phyloP scores from a whole-genome alignment of 2,113 vertebrate genomes.

The Sebastes fasciatus region DNA sequence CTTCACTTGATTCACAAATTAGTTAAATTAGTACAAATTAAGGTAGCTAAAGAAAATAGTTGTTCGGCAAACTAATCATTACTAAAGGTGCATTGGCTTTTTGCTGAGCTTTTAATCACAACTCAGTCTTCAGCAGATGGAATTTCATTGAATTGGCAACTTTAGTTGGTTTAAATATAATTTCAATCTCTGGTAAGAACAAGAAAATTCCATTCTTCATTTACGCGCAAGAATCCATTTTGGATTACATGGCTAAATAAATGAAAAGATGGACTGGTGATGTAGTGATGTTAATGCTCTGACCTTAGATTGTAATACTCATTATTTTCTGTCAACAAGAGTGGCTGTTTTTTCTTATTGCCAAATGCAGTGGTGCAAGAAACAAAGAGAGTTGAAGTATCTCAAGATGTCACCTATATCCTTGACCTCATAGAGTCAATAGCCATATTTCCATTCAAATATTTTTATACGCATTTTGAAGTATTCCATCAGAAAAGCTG shows the following conservation, averaged over 20 bases:
- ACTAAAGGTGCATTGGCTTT: too few relatives aligned
- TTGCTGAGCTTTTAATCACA: too few relatives aligned
- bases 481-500: too few relatives aligned
- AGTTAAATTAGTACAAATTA: too few relatives aligned
- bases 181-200: neutral
- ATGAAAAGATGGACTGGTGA: neutral
- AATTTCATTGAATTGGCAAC: neutral
- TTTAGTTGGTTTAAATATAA: neutral
- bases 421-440: neutral
- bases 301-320: neutral
- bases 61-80: too few relatives aligned
- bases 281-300: neutral
- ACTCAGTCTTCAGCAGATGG: too few relatives aligned
- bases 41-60: too few relatives aligned
- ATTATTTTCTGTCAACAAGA: neutral
- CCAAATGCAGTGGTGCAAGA: neutral
- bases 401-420: neutral
- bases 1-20: too few relatives aligned
- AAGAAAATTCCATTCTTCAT: too few relatives aligned
- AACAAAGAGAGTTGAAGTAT: neutral
- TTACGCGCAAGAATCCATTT: too few relatives aligned
- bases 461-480: too few relatives aligned
- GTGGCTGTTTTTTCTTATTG: neutral
- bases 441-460: too few relatives aligned
- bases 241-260: neutral